Evolutionary conservation across 2,888 invertebrate genomes (phyloP), one percentile per base, ranked within the genome.

Genomic region (Dromius quadrimaculatus): DNA sequence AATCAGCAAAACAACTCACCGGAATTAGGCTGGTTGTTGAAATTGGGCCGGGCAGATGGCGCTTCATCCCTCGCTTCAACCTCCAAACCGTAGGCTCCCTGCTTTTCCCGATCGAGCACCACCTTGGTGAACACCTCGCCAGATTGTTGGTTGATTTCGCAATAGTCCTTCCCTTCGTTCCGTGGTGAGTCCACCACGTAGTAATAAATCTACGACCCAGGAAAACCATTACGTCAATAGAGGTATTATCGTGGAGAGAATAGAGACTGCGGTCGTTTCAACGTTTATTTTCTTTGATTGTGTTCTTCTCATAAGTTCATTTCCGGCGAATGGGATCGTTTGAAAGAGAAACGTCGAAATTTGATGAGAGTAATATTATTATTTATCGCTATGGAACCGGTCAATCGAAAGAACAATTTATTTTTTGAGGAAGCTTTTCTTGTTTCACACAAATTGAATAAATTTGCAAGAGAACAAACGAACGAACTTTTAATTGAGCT

Each of bases 81-180:
- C 81, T 97, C 97, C 80, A 99, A 85, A 34, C 98, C 98, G 85
- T 98, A 98, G 71, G 97, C 96, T 47, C 94, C 95, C 82, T 97
- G 96, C 87, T 96, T 96, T 85, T 98, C 98, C 74, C 98, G 90
- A 86, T 98, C 98, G 87, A 98, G 98, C 78, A 95, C 93, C 76
- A 94, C 88, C 84, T 95, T 94, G 41, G 97, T 97, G 85, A 93
- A 96, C 80, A 98, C 93, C 83, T 96, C 95, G 17, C 98, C 98
- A 23, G 96, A 94, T 83, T 95, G 92, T 82, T 92, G 89, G 85
- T 98, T 96, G 83, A 98, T 97, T 85, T 95, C 94, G 85, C 98
- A 98, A 85, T 91, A 96, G 83, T 95, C 94, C 83, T 95, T 94
- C 76, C 95, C 96, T 81, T 96, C 95, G 83, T 95, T 95, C 73